Percentiles rank a stretch among this genome's conserved stretches.
phyloP scores from a whole-genome alignment of 1,140 invertebrate species.

The Bombus breviceps region DNA sequence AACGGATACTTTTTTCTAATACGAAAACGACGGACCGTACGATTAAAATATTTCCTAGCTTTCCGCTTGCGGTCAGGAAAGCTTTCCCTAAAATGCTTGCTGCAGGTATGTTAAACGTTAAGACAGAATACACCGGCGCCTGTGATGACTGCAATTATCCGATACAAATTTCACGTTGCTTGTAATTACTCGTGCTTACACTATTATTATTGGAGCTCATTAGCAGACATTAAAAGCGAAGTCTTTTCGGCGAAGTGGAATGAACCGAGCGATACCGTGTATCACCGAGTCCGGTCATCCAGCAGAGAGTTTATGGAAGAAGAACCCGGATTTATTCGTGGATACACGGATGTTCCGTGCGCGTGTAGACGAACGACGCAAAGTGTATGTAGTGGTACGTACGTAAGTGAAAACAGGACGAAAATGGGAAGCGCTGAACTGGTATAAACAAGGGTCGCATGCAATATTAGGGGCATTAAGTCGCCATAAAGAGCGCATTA shows the following conservation, averaged over 20 bases:
- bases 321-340: slow-evolving; percentile 20
- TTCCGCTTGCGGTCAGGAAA: background rate
- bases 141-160: background rate
- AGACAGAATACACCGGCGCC: background rate
- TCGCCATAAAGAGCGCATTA: slow-evolving; percentile 83
- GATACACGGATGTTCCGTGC: background rate
- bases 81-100: background rate
- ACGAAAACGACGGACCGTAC: too few species aligned
- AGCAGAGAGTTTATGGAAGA: slow-evolving; percentile 38
- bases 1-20: background rate
- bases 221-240: slow-evolving; percentile 17
- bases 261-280: slow-evolving; percentile 16
- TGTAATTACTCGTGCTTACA: background rate
- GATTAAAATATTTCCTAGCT: background rate
- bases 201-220: slow-evolving; percentile 18
- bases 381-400: background rate
- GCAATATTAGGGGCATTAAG: slow-evolving; percentile 83
- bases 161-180: slow-evolving; percentile 7
- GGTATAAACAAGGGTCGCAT: slow-evolving; percentile 82
- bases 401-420: slow-evolving; percentile 70
- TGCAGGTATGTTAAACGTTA: background rate
- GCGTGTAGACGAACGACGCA: background rate
- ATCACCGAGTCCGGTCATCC: slow-evolving; percentile 23
- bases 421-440: slow-evolving; percentile 81
- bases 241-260: background rate